Evolutionary conservation across 1,140 invertebrate genomes (phyloP), one percentile per base, ranked within the genome.

Genomic region (Archegozetes longisetosus): DNA sequence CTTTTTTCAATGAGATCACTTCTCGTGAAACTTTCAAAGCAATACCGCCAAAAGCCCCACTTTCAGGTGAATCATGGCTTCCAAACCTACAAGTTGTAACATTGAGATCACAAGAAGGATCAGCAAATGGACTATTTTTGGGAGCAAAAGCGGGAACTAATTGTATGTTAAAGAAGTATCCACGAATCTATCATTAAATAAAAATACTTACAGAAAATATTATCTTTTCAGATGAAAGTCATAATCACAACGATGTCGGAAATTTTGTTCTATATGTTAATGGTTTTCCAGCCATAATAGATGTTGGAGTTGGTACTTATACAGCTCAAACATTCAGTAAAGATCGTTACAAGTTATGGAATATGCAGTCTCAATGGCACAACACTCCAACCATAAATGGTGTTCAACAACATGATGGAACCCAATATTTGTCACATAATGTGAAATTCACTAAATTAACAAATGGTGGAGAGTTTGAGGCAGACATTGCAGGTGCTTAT

Each of bases 181-280:
- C n/a, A n/a, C n/a, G n/a, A n/a, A n/a, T n/a, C n/a, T 9, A 6
- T 23, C 12, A 12, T 4, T 55, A 48, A n/a, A 20, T n/a, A 26
- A 29, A 6, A 9, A 22, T 13, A 46, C 25, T 40, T 40, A 55
- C 50, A 52, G 27, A 9, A 52, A 6, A 25, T 28, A 9, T 9
- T 23, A 52, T 52, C 6, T 52, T 55, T 55, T n/a, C 20, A 55
- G 53, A 28, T 46, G 53, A 55, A 28, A 9, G 6, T 55, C 53
- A 55, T 26, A 55, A 55, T 46, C 53, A 55, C 53, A 55, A 55
- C 53, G 53, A 55, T 22, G 53, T 55, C 20, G 53, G 53, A n/a
- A 23, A 55, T 20, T 46, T 55, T 27, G 27, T 55, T 22, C 4
- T 55, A 4, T 55, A 29, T 26, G n/a, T 22, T 9, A 28, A 55